These are phyloP conservation scores for Pteromalus puparum DNA, from an alignment of 1,140 invertebrate species.

Conservation along the genomic window DNA sequence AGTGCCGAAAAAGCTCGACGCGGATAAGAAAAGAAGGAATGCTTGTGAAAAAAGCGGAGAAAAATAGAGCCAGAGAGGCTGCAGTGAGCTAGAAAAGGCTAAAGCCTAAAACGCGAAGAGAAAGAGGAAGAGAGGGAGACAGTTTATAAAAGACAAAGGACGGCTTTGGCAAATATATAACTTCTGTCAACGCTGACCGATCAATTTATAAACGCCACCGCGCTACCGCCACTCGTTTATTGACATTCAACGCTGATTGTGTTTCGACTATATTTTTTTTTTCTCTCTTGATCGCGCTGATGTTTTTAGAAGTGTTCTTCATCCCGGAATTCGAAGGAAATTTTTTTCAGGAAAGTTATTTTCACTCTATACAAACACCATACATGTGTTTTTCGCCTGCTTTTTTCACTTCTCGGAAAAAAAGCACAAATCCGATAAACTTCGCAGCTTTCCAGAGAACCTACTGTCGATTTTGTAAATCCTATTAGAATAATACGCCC, in stretches of 20 bases:
- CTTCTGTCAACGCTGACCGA: neutral
- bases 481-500: no score
- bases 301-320: neutral
- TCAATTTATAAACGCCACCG: constrained; percentile 24
- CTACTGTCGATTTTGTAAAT: no score
- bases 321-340: no score
- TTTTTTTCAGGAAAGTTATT: no score
- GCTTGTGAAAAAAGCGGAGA: neutral
- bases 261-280: neutral
- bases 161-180: neutral
- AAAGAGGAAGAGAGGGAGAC: no score
- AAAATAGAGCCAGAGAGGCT: neutral
- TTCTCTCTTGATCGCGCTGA: neutral
- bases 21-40: neutral
- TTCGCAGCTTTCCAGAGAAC: no score
- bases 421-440: no score
- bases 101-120: neutral
- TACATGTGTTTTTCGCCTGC: no score
- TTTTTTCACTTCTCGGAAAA: no score
- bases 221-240: neutral
- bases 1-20: neutral
- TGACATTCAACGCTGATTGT: constrained; percentile 14
- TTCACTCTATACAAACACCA: no score
- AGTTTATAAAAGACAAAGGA: neutral
- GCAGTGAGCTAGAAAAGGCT: neutral